phyloP scores from a whole-genome alignment of 2,113 vertebrate genomes.

The Climacteris rufus region DNA sequence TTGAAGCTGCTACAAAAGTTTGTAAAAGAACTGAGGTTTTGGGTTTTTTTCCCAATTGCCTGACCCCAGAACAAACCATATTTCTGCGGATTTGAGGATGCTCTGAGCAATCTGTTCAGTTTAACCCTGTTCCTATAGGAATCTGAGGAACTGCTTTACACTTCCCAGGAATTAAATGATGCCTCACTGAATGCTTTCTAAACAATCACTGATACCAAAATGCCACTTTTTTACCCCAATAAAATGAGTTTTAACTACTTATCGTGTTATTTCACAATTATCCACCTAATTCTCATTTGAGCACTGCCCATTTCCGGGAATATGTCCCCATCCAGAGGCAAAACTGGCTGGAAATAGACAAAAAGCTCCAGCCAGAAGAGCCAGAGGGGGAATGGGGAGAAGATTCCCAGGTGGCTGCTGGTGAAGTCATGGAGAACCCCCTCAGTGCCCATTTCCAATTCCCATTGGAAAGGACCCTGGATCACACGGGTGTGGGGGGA shows the following conservation, averaged over 20 bases:
- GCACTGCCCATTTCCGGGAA: accelerated
- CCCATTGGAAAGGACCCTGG: not conserved
- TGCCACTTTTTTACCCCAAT: accelerated
- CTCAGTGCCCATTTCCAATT: not conserved
- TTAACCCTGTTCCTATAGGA: not conserved
- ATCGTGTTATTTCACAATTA: not conserved
- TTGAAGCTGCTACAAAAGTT: too few species aligned
- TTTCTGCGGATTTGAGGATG: not conserved
- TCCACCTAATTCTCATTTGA: not conserved
- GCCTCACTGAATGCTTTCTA: not conserved
- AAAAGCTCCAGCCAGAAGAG: not conserved
- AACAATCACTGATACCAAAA: accelerated
- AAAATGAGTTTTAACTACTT: not conserved
- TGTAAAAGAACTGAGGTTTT: accelerated
- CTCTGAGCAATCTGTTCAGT: not conserved
- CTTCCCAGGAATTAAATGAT: not conserved
- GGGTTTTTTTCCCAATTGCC: accelerated
- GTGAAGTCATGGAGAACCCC: not conserved
- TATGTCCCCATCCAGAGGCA: accelerated
- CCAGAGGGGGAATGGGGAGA: not conserved
- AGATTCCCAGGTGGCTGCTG: not conserved
- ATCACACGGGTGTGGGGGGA: accelerated
- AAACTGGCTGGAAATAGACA: not conserved
- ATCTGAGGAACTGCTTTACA: not conserved
- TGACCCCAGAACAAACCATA: not conserved